phyloP scores from a whole-genome alignment of 2,888 invertebrate genomes.

The Salpingus planirostris region DNA sequence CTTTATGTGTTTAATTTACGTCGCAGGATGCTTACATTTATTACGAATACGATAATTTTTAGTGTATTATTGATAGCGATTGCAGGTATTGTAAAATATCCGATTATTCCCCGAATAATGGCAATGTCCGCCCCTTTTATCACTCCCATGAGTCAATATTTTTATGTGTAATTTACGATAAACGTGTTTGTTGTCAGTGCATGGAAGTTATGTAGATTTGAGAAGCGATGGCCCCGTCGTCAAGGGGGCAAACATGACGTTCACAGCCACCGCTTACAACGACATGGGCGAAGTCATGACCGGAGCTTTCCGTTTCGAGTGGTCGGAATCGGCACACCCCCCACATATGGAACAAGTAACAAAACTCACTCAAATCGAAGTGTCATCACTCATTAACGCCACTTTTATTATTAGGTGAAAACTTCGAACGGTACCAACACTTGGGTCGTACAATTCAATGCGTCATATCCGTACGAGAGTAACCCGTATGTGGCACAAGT shows the following conservation, averaged over 20 bases:
- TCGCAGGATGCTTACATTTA: no score
- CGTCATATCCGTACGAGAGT: slow-evolving; percentile 49
- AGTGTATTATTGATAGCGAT: no score
- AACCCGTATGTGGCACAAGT: slow-evolving; percentile 52
- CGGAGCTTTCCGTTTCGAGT: slow-evolving; percentile 48
- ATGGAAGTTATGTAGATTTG: slow-evolving; percentile 1
- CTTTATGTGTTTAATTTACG: no score
- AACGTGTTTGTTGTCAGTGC: no score
- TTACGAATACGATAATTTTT: no score
- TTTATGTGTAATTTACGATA: no score
- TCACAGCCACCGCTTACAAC: slow-evolving; percentile 53
- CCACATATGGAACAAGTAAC: no score
- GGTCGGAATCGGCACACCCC: slow-evolving; percentile 53
- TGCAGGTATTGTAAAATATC: no score
- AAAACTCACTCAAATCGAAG: neutral
- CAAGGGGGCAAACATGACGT: slow-evolving; percentile 60
- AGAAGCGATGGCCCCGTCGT: slow-evolving; percentile 56
- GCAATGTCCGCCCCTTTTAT: no score
- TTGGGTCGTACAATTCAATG: slow-evolving; percentile 56
- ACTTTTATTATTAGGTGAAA: slow-evolving; percentile 34
- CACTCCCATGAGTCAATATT: no score
- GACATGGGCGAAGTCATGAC: slow-evolving; percentile 36
- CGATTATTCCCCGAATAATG: no score
- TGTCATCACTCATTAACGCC: neutral
- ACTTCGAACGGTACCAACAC: slow-evolving; percentile 46